Percentiles rank a stretch among this genome's conserved stretches.
Conservation (phyloP, 2,113 vertebrate species). For the Chelonoidis abingdonii region DNA sequence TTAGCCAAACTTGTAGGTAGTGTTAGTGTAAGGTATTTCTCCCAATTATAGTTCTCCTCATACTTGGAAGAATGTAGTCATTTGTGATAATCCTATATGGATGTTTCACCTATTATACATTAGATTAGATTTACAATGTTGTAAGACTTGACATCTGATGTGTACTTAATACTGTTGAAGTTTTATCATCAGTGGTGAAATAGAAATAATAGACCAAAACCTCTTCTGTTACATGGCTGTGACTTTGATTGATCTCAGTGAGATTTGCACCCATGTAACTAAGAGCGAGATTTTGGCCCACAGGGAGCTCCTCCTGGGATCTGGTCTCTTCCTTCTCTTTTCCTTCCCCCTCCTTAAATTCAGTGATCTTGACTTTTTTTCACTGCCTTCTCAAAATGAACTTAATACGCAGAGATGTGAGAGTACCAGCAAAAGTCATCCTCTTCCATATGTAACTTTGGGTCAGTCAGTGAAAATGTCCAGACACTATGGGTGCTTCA, state of each 20-base stretch:
- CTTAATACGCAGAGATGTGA: neutral
- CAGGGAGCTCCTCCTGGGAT: too few species aligned
- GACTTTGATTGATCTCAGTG: neutral
- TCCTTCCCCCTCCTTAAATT: neutral
- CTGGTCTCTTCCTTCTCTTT: neutral
- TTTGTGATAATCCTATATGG: neutral
- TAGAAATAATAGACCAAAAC: neutral
- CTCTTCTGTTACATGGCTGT: neutral
- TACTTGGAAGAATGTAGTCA: neutral
- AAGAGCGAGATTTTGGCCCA: neutral
- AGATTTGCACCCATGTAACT: neutral
- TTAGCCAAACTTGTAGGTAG: neutral
- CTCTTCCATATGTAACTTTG: neutral
- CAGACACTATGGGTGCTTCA: neutral
- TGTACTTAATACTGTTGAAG: neutral
- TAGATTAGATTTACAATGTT: neutral
- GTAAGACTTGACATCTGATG: neutral
- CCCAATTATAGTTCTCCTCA: neutral
- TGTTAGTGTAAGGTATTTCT: neutral
- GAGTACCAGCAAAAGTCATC: neutral
- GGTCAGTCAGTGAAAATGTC: neutral
- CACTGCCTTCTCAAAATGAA: neutral
- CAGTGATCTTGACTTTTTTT: neutral
- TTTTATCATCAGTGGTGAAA: neutral
- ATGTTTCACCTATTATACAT: neutral